phyloP scores from a whole-genome alignment of 2,797 vertebrate genomes.

The Remorina albescens region DNA sequence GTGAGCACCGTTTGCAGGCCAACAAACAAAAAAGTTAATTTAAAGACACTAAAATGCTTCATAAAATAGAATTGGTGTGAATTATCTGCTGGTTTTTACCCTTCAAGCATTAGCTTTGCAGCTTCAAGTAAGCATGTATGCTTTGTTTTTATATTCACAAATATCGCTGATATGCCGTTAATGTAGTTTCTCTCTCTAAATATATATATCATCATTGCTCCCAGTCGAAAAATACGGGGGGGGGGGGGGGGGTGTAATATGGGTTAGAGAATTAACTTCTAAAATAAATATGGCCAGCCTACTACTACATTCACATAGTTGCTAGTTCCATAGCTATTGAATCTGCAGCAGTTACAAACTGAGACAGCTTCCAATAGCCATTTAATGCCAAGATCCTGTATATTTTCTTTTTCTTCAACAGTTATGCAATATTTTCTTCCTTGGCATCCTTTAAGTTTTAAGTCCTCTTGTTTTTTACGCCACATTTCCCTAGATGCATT shows the following conservation, averaged over 20 bases:
- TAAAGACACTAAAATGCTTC: neutral
- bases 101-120: neutral
- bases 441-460: constrained; percentile 30
- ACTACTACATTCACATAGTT: neutral
- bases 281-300: neutral
- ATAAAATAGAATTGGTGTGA: neutral
- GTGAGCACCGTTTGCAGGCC: no score
- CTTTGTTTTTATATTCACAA: neutral
- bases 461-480: constrained; percentile 20
- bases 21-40: neutral
- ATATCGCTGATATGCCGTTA: neutral
- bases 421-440: constrained; percentile 4
- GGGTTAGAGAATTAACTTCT: neutral
- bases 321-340: neutral
- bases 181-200: neutral
- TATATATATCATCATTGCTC: no score
- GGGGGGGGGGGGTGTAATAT: no score
- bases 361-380: neutral
- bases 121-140: neutral
- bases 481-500: constrained; percentile 51
- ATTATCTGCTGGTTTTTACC: neutral
- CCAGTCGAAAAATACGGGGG: neutral
- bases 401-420: neutral
- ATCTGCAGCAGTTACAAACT: neutral
- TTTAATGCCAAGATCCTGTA: neutral